phyloP scores from a whole-genome alignment of 1,140 invertebrate species.

The Leptinotarsa defecta region DNA sequence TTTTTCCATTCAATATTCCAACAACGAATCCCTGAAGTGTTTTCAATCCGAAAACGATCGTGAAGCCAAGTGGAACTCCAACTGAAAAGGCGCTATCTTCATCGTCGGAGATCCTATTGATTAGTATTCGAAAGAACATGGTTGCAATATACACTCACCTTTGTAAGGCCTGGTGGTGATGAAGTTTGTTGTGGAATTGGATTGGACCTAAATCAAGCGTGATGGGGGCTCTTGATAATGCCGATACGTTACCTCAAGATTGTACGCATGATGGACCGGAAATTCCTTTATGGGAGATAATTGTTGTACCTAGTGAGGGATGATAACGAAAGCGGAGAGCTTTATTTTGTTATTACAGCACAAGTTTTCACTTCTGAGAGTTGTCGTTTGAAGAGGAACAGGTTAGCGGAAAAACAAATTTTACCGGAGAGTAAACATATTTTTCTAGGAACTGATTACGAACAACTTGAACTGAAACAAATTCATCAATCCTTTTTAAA shows the following conservation, averaged over 20 bases:
- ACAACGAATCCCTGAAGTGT: neutral
- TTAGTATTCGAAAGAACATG: neutral
- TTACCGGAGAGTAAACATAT: too few species aligned
- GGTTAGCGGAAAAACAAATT: too few species aligned
- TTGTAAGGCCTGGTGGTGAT: neutral
- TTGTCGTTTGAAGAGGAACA: too few species aligned
- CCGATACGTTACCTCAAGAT: slow-evolving; percentile 15
- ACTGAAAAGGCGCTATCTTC: neutral
- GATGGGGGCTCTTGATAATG: slow-evolving; percentile 19
- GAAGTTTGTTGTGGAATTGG: slow-evolving; percentile 17
- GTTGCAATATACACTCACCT: neutral
- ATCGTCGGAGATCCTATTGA: slow-evolving; percentile 4
- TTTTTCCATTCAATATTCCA: too few species aligned
- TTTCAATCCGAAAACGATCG: slow-evolving; percentile 4
- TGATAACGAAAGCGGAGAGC: too few species aligned
- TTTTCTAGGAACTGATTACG: too few species aligned
- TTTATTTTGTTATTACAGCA: too few species aligned
- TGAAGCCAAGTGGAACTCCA: neutral
- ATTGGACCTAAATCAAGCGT: slow-evolving; percentile 22
- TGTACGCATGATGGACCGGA: neutral
- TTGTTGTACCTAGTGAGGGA: too few species aligned
- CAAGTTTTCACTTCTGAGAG: too few species aligned
- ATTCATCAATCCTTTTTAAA: too few species aligned
- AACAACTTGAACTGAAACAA: too few species aligned
- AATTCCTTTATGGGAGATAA: neutral